Base-by-base conservation (phyloP, 2,888 invertebrate species). In the Ophioninae sp. region DNA sequence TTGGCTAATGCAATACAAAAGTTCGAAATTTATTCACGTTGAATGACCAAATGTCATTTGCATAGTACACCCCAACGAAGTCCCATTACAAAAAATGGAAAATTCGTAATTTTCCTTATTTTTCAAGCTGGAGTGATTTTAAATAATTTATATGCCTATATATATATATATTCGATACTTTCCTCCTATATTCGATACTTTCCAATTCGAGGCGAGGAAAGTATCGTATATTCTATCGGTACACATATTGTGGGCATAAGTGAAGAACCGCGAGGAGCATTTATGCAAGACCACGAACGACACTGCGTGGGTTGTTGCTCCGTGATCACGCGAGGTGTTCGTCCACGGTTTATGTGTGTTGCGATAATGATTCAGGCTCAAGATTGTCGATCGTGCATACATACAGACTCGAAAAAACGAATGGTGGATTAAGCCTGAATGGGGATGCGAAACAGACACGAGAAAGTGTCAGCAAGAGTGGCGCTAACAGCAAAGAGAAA, bases 331-430 rank as follows among this genome's bases (percentile, higher is more conserved):
- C 83, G 83, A 82, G 68, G 37, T 65, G 57, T 56, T 72, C 61
- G 81, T 72, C 65, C 62, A 50, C 44, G 56, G 70, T 83, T 83
- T 79, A 81, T 65, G 75, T 57, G 21, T 75, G 61, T 72, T 65
- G 72, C 50, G 59, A 65, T 67, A 67, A 82, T 82, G 82, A 83
- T 79, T 83, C 82, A 76, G 76, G 21, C 72, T 79, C 76, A 41
- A 76, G 76, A 64, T 76, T 68, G 65, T 56, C 59, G 41, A 20
- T 56, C 41, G 59, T 59, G 8, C 7, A 59, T 20, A 59, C 20
- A 2, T 20, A 59, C n/a, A 20, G 13, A 21, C 56, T 41, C 23
- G 57, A 67, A 68, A 41, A 76, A 76, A 67, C 30, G 30, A 30
- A 30, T 57, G 67, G 21, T 10, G 39, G 39, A 59, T 64, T 13